Evolutionary conservation across 2,113 vertebrate species (phyloP).

Genomic region (Progne subis): DNA sequence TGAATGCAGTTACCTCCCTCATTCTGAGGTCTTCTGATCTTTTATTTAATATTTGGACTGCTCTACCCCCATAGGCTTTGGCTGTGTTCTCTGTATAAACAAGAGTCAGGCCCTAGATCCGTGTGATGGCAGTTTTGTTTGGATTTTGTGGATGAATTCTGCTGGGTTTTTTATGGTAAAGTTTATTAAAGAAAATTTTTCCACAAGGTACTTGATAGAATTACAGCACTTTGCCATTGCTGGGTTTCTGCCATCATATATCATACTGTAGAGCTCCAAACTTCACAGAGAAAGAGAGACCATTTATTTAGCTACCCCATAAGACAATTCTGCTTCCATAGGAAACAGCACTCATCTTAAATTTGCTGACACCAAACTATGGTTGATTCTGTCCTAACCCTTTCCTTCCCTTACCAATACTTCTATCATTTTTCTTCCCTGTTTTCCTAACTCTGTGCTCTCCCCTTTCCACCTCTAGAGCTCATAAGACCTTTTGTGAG

Average conservation of each 20-base stretch:
- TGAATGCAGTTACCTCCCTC: background rate
- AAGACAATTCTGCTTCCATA: background rate
- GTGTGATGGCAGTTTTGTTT: background rate
- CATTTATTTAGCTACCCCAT: background rate
- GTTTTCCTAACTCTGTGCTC: background rate
- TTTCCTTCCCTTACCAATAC: background rate
- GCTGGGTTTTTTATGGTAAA: background rate
- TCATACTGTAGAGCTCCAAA: background rate
- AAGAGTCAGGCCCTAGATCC: rapidly evolving
- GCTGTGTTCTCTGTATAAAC: background rate
- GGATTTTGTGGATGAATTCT: background rate
- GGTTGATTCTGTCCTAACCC: background rate
- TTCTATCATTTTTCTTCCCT: background rate
- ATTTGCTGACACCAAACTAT: background rate
- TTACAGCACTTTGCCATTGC: background rate
- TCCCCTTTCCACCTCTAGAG: background rate
- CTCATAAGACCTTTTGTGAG: background rate
- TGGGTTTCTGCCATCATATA: background rate
- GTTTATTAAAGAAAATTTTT: background rate
- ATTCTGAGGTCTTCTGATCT: background rate
- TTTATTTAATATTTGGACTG: background rate
- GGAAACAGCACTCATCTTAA: background rate
- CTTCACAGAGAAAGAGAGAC: background rate
- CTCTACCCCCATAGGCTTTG: background rate
- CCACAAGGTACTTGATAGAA: background rate